phyloP scores from a whole-genome alignment of 2,113 vertebrate species.

The Sinocyclocheilus anophthalmus region DNA sequence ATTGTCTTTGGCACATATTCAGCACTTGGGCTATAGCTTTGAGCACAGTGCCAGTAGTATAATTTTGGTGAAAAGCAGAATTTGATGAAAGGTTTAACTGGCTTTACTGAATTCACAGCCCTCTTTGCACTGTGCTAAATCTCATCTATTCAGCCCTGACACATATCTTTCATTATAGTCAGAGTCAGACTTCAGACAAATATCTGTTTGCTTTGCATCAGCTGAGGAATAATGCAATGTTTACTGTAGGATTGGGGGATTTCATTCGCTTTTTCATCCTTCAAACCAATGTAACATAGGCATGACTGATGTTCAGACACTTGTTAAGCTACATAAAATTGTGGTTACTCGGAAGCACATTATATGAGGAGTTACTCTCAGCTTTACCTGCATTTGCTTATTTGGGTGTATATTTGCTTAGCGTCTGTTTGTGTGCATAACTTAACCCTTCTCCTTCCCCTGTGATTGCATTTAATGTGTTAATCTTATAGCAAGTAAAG shows the following conservation, averaged over 20 bases:
- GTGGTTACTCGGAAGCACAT: not conserved
- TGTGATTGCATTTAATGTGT: not conserved
- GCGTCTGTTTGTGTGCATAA: not conserved
- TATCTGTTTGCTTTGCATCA: slow-evolving; percentile 44
- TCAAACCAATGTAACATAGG: slow-evolving; percentile 16
- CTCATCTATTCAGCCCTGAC: slow-evolving; percentile 47
- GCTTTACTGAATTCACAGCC: slow-evolving; percentile 46
- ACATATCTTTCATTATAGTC: slow-evolving; percentile 55
- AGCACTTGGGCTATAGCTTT: slow-evolving; percentile 33
- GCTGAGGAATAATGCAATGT: slow-evolving; percentile 26
- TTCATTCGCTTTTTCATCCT: slow-evolving; percentile 22
- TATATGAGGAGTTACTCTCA: slow-evolving; percentile 2
- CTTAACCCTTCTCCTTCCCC: not conserved
- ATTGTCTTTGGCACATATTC: slow-evolving; percentile 58
- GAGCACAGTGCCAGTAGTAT: slow-evolving; percentile 35
- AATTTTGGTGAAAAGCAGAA: slow-evolving; percentile 48
- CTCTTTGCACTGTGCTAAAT: slow-evolving; percentile 46
- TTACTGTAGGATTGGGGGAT: slow-evolving; percentile 43
- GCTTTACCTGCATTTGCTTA: not conserved
- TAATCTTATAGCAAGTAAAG: slow-evolving; percentile 11
- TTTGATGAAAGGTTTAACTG: slow-evolving; percentile 62
- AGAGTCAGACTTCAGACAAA: slow-evolving; percentile 45
- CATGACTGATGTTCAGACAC: slow-evolving; percentile 14
- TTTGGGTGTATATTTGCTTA: not conserved
- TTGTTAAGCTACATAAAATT: slow-evolving; percentile 1